Conservation (phyloP, 2,113 vertebrate genomes). For the Chloroceryle aenea region DNA sequence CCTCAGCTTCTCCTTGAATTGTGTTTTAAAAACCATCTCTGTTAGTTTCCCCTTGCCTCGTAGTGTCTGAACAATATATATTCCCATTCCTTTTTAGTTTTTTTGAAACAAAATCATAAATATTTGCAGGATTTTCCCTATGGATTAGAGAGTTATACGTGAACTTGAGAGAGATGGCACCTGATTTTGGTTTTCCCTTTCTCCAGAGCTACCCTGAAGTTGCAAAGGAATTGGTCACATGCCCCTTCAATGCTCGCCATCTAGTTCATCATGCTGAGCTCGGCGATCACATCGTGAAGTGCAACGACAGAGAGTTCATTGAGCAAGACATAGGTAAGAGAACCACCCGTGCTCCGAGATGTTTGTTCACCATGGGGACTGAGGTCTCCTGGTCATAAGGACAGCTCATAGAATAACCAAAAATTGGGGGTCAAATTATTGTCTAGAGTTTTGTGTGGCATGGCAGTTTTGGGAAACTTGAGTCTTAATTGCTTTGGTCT, state of each 20-base stretch:
- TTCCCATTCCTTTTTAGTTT: not conserved
- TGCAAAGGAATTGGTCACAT: conserved; percentile 14
- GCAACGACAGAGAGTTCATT: not conserved
- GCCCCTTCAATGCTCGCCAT: conserved; percentile 55
- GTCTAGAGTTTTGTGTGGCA: not conserved
- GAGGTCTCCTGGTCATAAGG: not conserved
- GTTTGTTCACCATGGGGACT: not conserved
- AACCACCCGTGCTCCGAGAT: not conserved
- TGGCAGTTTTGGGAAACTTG: not conserved
- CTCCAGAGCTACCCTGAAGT: conserved; percentile 39
- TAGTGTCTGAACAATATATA: not conserved
- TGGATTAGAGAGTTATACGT: not conserved
- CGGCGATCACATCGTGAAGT: not conserved
- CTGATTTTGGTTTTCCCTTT: not conserved
- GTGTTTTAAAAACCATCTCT: not conserved
- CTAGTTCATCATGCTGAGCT: not conserved
- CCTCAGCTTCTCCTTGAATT: not conserved
- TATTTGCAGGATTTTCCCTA: not conserved
- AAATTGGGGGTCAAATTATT: not conserved
- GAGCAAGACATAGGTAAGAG: conserved; percentile 41
- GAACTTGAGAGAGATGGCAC: not conserved
- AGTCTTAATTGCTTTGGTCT: not conserved
- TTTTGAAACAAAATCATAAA: not conserved
- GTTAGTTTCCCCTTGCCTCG: not conserved
- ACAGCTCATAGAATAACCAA: not conserved